Evolutionary conservation across 2,797 vertebrate species (phyloP).

Genomic region (Danio kyathit): DNA sequence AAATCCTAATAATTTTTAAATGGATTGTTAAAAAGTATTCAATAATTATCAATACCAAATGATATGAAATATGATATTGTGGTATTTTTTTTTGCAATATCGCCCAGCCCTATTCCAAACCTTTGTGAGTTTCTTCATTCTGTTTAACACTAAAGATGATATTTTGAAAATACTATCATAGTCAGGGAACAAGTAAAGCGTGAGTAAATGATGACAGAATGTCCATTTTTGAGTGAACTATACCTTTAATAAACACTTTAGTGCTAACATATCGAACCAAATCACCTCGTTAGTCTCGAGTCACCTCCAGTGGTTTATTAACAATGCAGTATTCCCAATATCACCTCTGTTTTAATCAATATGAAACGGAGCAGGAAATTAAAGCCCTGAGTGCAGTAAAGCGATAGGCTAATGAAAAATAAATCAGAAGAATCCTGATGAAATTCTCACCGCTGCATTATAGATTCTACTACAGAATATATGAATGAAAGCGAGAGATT

Average conservation of each 20-base stretch:
- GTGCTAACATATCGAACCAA: not conserved
- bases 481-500: constrained; percentile 44
- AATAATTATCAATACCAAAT: too few species aligned
- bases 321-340: not conserved
- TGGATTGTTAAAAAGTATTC: too few species aligned
- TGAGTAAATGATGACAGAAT: too few species aligned
- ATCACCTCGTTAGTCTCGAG: not conserved
- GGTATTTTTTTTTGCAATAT: too few species aligned
- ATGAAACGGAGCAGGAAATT: constrained; percentile 2
- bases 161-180: too few species aligned
- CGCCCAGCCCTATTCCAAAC: too few species aligned
- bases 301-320: not conserved
- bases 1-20: too few species aligned
- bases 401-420: constrained; percentile 44
- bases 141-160: too few species aligned
- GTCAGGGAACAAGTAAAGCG: too few species aligned
- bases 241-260: not conserved
- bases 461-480: constrained; percentile 47
- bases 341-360: constrained; percentile 13
- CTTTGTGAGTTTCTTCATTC: too few species aligned
- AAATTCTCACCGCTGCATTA: constrained; percentile 25
- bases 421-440: constrained; percentile 16
- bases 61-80: too few species aligned
- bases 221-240: too few species aligned
- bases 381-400: not conserved